Percentiles rank a stretch among this genome's conserved stretches.
These are phyloP conservation scores for Machimus rusticus DNA, from an alignment of 2,888 invertebrate species.

Conservation along the genomic window DNA sequence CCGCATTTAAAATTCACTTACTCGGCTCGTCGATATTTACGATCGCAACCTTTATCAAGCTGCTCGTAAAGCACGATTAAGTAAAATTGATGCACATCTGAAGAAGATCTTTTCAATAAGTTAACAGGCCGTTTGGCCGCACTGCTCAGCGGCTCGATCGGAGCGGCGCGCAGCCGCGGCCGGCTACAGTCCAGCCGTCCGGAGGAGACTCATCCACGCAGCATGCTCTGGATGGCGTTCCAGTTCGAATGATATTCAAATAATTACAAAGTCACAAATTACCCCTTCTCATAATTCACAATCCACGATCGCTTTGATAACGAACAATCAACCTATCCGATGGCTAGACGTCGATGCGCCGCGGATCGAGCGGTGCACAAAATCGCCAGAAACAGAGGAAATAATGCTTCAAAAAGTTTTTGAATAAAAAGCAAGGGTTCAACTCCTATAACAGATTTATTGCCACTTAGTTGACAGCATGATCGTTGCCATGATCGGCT, in stretches of 20 bases:
- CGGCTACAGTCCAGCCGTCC: neutral
- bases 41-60: neutral
- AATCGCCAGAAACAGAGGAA: constrained; percentile 39
- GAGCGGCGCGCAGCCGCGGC: neutral
- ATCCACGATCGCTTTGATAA: constrained; percentile 37
- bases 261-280: constrained; percentile 41
- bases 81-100: neutral
- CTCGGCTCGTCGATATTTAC: neutral
- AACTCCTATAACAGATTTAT: constrained; percentile 44
- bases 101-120: neutral
- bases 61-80: neutral
- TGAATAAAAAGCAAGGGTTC: constrained; percentile 38
- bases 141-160: neutral
- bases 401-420: constrained; percentile 31
- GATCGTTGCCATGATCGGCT: constrained; percentile 44
- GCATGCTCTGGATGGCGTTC: neutral
- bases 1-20: neutral
- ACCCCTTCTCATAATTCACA: constrained; percentile 38
- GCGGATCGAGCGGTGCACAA: neutral
- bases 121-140: neutral
- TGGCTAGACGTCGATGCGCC: constrained; percentile 10
- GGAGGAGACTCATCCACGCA: neutral
- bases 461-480: constrained; percentile 46
- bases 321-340: constrained; percentile 40
- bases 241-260: constrained; percentile 36